These are phyloP conservation scores for Chinchilla lanigera DNA, from an alignment of 2,113 vertebrate species.

Conservation along the genomic window DNA sequence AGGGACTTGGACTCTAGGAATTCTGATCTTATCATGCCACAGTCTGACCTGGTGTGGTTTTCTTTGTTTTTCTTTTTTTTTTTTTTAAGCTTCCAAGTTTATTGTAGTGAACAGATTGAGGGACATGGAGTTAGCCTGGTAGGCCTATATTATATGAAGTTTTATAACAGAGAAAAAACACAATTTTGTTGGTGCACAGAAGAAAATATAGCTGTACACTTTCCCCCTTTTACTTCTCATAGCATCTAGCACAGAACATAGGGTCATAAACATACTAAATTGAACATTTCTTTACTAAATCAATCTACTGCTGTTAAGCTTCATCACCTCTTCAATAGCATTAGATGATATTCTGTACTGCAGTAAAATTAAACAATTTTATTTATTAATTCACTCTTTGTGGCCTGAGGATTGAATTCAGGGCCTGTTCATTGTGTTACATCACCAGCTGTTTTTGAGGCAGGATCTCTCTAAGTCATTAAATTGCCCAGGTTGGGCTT, in stretches of 20 bases:
- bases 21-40: not conserved
- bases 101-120: not conserved
- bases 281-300: constrained; percentile 35
- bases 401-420: not conserved
- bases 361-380: constrained; percentile 15
- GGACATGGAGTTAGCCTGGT: not conserved
- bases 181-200: not conserved
- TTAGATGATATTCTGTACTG: not conserved
- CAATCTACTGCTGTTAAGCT: not conserved
- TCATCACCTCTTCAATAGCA: not conserved
- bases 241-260: not conserved
- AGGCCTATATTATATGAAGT: not conserved
- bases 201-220: not conserved
- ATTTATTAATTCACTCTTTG: not conserved
- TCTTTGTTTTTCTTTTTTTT: not conserved
- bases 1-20: not conserved
- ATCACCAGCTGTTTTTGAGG: not conserved
- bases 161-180: not conserved
- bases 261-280: not conserved
- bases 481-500: not conserved
- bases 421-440: not conserved
- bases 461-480: not conserved
- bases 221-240: not conserved
- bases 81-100: not conserved
- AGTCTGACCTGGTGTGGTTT: not conserved